A percentile compares a stretch with the other conserved stretches of the same genome.
Evolutionary conservation across 1,140 invertebrate species (phyloP).

Genomic region (Gonioctena quinquepunctata): DNA sequence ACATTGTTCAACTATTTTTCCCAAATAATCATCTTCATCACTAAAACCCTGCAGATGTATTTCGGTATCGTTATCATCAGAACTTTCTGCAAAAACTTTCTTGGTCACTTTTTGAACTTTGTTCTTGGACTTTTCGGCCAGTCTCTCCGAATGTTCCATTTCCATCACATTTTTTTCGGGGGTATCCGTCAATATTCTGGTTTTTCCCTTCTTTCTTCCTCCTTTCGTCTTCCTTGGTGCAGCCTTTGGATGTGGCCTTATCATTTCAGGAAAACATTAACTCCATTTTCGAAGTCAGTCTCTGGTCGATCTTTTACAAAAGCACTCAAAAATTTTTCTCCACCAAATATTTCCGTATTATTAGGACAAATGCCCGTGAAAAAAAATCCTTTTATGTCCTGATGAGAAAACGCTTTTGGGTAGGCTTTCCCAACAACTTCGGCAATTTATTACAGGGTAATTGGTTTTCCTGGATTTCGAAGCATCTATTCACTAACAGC

Average conservation of each 20-base stretch:
- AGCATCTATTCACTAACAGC: slow-evolving; percentile 39
- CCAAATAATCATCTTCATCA: neutral
- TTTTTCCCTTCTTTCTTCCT: slow-evolving; percentile 15
- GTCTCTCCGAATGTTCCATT: neutral
- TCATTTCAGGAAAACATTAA: slow-evolving; percentile 1
- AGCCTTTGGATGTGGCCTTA: slow-evolving; percentile 21
- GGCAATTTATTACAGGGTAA: slow-evolving; percentile 45
- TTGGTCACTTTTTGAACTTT: neutral
- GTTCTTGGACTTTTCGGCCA: neutral
- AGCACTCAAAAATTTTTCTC: slow-evolving; percentile 8
- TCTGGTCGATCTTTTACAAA: slow-evolving; percentile 3
- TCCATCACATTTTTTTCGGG: slow-evolving; percentile 15
- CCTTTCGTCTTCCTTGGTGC: slow-evolving; percentile 12
- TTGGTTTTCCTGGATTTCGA: slow-evolving; percentile 37
- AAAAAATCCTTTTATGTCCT: slow-evolving; percentile 12
- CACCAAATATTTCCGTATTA: slow-evolving; percentile 11
- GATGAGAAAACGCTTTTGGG: slow-evolving; percentile 19
- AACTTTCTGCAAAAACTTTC: neutral
- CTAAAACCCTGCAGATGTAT: too few species aligned
- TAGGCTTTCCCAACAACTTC: slow-evolving; percentile 30
- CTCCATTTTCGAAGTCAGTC: neutral
- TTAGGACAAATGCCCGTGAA: slow-evolving; percentile 13
- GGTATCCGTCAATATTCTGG: slow-evolving; percentile 11
- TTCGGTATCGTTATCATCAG: too few species aligned
- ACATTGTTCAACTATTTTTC: neutral